Evolutionary conservation across 2,113 vertebrate species (phyloP), one percentile per base, ranked within the genome.

Genomic region (Mormyrus iriodes): DNA sequence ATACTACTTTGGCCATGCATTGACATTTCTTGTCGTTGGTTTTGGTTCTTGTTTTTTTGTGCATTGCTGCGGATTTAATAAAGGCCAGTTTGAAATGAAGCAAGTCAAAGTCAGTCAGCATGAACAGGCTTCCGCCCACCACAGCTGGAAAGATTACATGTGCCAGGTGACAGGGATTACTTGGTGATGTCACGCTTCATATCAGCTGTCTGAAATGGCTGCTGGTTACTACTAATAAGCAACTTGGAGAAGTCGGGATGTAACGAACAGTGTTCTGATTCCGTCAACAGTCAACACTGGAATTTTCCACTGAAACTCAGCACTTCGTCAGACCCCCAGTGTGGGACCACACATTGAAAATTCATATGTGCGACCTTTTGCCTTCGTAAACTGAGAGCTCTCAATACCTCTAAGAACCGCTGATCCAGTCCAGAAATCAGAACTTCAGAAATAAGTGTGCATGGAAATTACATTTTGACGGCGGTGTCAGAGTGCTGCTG

Each of bases 51-150:
- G 44, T 48, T 15, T 48, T 2, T 27, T 46, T 31, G 1, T 31
- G n/a, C 17, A 53, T 21, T 12, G 15, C n/a, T 17, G 13, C 8
- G n/a, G n/a, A 4, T 53, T 27, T 86, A 49, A 53, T 21, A 19
- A 35, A 55, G 6, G 88, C 9, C 61, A 0, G 44, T 44, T 42
- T 48, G 17, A 8, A 2, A n/a, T 3, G 44, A 83, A 46, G 39
- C 35, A 24, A 48, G 82, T 24, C 76, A 6, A 46, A 46, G 76
- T 24, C 82, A 84, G 82, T 15, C 35, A 44, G 44, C n/a, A 21
- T 91, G 92, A 91, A 90, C 44, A 12, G 49, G 90, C 89, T 52
- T 90, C 73, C 17, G 73, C 19, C 27, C 69, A 73, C 15, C 35
- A 39, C 73, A 2, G 5, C 3, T 19, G 21, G 21, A 61, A 9